Evolutionary conservation across 2,797 vertebrate species (phyloP), one percentile per base, ranked within the genome.

Genomic region (Bovichtus diacanthus): DNA sequence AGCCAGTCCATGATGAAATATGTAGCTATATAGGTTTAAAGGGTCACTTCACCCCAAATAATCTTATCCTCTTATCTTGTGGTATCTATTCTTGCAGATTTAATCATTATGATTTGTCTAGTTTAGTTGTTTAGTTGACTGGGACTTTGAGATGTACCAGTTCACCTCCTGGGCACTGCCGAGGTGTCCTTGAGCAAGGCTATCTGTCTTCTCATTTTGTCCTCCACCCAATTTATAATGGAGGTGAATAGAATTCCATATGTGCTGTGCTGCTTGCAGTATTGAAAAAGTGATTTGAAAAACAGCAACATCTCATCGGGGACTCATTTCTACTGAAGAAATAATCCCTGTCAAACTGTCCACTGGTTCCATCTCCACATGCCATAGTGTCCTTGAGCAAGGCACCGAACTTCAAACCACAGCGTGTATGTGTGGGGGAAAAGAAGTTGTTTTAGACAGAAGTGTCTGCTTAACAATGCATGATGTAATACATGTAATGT

Each of bases 261-360:
- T 44, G 7, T 41, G 3, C 39, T 41, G 39, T n/a, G n/a, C n/a
- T n/a, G n/a, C 15, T 41, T 39, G 41, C 39, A 43, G 41, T 43
- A 18, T 43, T 43, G 21, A 50, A 50, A 50, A 23, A 25, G 12
- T 49, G 50, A 50, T 18, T 8, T 43, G 43, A 46, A 46, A 46
- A 54, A 54, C 16, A 54, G 51, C 51, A 54, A 31, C 51, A 31
- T 31, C 4, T 29, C 51, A 46, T 46, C n/a, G n/a, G 21, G 47
- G 47, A 49, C 12, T 51, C 51, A 51, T 49, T 49, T 49, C 47
- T 49, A 47, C 50, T 29, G 50, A 53, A 53, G 51, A 34, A 34
- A 55, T 55, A 55, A 31, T 54, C 27, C 16, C 27, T 10, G 19
- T 9, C 25, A 31, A 51, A 53, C 25, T 9, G 50, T 29, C n/a